Evolutionary conservation across 2,113 vertebrate species (phyloP).

Genomic region (Poicephalus meyeri): DNA sequence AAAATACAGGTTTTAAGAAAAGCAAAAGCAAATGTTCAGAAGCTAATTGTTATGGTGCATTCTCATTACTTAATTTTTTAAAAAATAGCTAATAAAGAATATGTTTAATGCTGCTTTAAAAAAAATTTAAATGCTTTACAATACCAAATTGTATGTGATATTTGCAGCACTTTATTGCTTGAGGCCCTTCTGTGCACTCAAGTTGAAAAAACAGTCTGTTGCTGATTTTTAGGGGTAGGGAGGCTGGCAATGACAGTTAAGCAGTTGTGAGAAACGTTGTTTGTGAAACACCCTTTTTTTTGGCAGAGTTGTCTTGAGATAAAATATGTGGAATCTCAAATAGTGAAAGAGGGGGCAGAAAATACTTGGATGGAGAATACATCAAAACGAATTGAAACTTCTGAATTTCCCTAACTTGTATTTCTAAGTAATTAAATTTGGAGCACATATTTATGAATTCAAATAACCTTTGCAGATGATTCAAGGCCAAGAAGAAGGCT

Average conservation of each 20-base stretch:
- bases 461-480: slow-evolving; percentile 60
- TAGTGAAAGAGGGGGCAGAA: slow-evolving; percentile 23
- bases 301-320: slow-evolving; percentile 14
- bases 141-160: not conserved
- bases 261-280: not conserved
- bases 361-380: slow-evolving; percentile 57
- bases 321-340: slow-evolving; percentile 53
- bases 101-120: not conserved
- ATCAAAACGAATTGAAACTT: slow-evolving; percentile 52
- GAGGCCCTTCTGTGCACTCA: not conserved
- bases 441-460: slow-evolving; percentile 60
- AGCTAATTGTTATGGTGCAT: not conserved
- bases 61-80: not conserved
- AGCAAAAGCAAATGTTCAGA: not conserved
- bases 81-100: not conserved
- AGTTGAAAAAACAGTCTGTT: not conserved
- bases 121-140: not conserved
- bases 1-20: not conserved
- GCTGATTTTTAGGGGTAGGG: slow-evolving; percentile 8
- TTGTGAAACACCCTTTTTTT: slow-evolving; percentile 31
- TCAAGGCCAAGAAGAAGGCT: slow-evolving; percentile 49
- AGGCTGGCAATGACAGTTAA: slow-evolving; percentile 15
- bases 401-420: slow-evolving; percentile 58
- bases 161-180: not conserved
- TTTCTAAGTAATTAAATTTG: slow-evolving; percentile 70